Conservation (phyloP, 2,113 vertebrate species). For the Vanacampus margaritifer region DNA sequence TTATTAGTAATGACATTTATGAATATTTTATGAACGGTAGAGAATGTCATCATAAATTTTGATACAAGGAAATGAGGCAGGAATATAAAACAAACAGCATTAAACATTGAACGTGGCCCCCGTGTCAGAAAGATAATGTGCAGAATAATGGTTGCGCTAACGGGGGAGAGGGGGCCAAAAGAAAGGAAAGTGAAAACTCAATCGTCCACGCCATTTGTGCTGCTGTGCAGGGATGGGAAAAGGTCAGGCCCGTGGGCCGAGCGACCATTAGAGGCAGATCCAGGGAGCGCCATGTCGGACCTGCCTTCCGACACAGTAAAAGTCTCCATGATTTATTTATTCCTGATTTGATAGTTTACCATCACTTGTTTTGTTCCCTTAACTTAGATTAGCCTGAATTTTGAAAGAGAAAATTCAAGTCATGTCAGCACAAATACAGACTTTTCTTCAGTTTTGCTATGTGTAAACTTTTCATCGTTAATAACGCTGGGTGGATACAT, state of each 20-base stretch:
- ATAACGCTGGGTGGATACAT: too few relatives aligned
- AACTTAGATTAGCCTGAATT: conserved; percentile 17
- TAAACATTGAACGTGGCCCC: conserved; percentile 74
- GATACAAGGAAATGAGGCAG: conserved; percentile 78
- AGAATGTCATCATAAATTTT: conserved; percentile 79
- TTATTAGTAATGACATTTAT: conserved; percentile 84
- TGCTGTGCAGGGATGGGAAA: conserved; percentile 21
- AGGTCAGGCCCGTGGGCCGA: conserved; percentile 35
- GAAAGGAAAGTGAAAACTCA: conserved; percentile 35
- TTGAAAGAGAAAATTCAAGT: background rate
- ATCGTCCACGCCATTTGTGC: conserved; percentile 32
- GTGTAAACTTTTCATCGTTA: too few relatives aligned
- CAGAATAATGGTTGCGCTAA: conserved; percentile 50
- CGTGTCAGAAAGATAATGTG: conserved; percentile 63
- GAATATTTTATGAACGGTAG: conserved; percentile 80
- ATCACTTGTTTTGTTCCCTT: conserved; percentile 25
- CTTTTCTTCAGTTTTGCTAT: too few relatives aligned
- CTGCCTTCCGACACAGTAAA: conserved; percentile 34
- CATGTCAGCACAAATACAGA: background rate
- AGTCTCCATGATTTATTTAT: conserved; percentile 52
- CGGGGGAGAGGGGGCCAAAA: conserved; percentile 26
- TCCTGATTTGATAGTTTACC: conserved; percentile 41
- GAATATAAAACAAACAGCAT: conserved; percentile 82
- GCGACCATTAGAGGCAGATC: conserved; percentile 8
- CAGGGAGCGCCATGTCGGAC: conserved; percentile 1